Evolutionary conservation across 1,140 invertebrate species (phyloP), one percentile per base, ranked within the genome.

Genomic region (Drosophila neocordata): DNA sequence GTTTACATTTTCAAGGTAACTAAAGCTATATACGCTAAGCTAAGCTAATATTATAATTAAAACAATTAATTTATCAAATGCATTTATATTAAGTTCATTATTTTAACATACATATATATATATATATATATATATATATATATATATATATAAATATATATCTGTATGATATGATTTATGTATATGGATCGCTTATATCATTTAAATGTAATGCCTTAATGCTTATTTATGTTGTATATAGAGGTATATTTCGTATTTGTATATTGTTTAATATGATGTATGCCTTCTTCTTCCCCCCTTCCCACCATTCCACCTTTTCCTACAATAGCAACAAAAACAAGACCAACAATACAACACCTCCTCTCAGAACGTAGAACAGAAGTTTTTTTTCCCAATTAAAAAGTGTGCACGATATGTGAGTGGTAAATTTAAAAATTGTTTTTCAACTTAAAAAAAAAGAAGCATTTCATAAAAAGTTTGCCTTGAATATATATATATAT

Each of bases 331-430:
- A 35, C 8, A 34, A 18, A 1, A 34, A 55, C 12, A 66, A 31
- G 12, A 22, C 24, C 24, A 34, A 57, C 4, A 7, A n/a, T 24
- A 18, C 27, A 24, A 55, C 55, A 48, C 41, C 41, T 38, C 27
- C 22, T 58, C 53, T 41, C 55, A 15, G 18, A 55, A 9, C 5
- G 13, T 34, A 13, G 15, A 44, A 52, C 65, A 59, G 27, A 64
- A 78, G 78, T 76, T 78, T 78, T 78, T 78, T 63, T n/a, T n/a
- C n/a, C 63, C 75, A 77, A 78, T 78, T 78, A 78, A 78, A 78
- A 78, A 78, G 57, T 70, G 37, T 59, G 67, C 59, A 73, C 38
- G 24, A 66, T 34, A 72, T 74, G 57, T 61, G 37, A 52, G 71
- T 75, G 71, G 64, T 64, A 74, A 72, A 65, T 35, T 61, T 44